These are phyloP conservation scores for Drosophila guanche DNA, from an alignment of 1,140 invertebrate species.

Conservation along the genomic window DNA sequence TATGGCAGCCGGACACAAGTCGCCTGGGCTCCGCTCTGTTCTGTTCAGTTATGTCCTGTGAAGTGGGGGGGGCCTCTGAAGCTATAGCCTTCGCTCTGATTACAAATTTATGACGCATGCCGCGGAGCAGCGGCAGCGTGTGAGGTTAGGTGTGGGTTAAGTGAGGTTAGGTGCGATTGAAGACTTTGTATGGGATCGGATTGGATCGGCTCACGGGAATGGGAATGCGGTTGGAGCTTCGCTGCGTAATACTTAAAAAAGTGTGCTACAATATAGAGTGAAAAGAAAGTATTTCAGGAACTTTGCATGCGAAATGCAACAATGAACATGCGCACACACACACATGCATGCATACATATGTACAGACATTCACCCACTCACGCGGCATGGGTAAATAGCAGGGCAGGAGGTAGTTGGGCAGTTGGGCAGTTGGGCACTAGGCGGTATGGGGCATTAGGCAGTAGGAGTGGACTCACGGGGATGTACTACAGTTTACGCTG, in stretches of 20 bases:
- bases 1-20: constrained; percentile 38
- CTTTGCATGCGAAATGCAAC: constrained; percentile 43
- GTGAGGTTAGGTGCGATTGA: too few species aligned
- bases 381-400: too few species aligned
- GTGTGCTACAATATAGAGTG: constrained; percentile 11
- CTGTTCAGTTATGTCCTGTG: too few species aligned
- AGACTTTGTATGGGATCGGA: too few species aligned
- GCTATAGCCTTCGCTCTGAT: constrained; percentile 26
- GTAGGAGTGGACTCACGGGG: background rate
- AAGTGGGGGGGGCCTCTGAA: too few species aligned
- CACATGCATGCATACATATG: constrained; percentile 3
- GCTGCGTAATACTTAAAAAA: constrained; percentile 4
- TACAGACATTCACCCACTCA: constrained; percentile 14
- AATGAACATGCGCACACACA: constrained; percentile 26
- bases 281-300: constrained; percentile 1
- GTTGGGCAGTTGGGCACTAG: too few species aligned
- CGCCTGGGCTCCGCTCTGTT: too few species aligned
- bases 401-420: background rate
- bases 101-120: constrained; percentile 59
- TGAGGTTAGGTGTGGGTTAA: too few species aligned
- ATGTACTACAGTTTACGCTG: constrained; percentile 21
- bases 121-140: too few species aligned
- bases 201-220: too few species aligned
- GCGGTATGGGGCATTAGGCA: constrained; percentile 5
- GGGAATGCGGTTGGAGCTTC: background rate